These are phyloP conservation scores for Sarcophaga bullata DNA, from an alignment of 1,140 invertebrate species.

Conservation along the genomic window DNA sequence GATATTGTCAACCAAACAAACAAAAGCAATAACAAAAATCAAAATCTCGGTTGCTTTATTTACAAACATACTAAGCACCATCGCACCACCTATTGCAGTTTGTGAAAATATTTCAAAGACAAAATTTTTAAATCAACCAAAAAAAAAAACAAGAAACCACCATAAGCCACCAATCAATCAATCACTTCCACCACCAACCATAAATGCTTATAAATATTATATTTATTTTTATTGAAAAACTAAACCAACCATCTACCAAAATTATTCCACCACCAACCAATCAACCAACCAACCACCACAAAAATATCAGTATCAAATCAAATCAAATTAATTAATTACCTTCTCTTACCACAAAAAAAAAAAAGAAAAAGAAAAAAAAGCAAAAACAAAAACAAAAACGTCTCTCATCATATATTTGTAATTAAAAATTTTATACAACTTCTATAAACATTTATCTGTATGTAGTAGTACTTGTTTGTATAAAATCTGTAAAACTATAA, in stretches of 20 bases:
- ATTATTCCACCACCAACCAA: slow-evolving; percentile 16
- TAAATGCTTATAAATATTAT: neutral
- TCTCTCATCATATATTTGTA: slow-evolving; percentile 14
- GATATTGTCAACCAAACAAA: neutral
- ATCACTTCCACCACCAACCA: slow-evolving; percentile 6
- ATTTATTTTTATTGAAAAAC: too few species aligned
- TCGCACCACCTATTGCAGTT: neutral
- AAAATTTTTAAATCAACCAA: neutral
- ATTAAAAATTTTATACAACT: neutral
- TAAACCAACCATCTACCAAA: neutral
- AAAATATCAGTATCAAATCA: neutral
- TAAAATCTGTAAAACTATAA: neutral
- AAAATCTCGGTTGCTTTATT: neutral
- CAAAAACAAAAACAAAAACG: neutral
- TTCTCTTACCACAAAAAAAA: neutral
- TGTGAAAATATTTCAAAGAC: neutral
- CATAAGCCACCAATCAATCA: slow-evolving; percentile 1
- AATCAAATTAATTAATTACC: neutral
- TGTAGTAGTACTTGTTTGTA: neutral
- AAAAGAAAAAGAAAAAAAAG: neutral
- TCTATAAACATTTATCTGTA: too few species aligned
- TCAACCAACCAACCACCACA: neutral
- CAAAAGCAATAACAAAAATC: neutral
- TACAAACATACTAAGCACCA: neutral
- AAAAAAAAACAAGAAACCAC: neutral